Evolutionary conservation across 2,797 vertebrate genomes (phyloP), one percentile per base, ranked within the genome.

Genomic region (Pseudochromis fuscus): DNA sequence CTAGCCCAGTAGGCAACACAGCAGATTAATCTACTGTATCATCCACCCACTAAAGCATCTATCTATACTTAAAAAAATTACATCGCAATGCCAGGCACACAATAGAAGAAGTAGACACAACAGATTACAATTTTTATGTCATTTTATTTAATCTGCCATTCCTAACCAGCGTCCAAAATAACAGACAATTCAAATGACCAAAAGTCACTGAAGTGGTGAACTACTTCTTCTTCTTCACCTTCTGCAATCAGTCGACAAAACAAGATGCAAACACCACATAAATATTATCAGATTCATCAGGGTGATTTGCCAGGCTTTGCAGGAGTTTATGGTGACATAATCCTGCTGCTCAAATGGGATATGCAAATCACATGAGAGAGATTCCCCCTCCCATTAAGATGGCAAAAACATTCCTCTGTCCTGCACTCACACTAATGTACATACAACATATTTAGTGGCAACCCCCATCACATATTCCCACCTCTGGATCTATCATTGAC

Each of bases 11-110:
- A 68, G 74, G 72, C 67, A 84, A 74, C 59, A 66, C 53, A 79
- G 38, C 74, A 84, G 88, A 92, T 89, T 87, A 87, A 77, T 74
- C 53, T 79, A 73, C 23, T 48, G 55, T 62, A 69, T 77, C 73
- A 77, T 79, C 64, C 66, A 72, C 45, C 67, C 38, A 77, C 31
- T 77, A 55, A 67, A 51, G 46, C 59, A 77, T 48, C 51, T 4
- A 58, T 59, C 57, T 33, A 45, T 30, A n/a, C 56, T 67, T 42
- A 46, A 58, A 78, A 44, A 79, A 55, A 84, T 40, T 19, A 56
- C 21, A 77, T 1, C 40, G 30, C 38, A 46, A 53, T 24, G 16
- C 28, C 18, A 48, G 2, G 0, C 49, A 16, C 40, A 38, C 33
- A 55, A n/a, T n/a, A n/a, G 5, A 73, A 11, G 7, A 28, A 64